phyloP scores from a whole-genome alignment of 2,797 vertebrate genomes.

The Otolemur crassicaudatus region DNA sequence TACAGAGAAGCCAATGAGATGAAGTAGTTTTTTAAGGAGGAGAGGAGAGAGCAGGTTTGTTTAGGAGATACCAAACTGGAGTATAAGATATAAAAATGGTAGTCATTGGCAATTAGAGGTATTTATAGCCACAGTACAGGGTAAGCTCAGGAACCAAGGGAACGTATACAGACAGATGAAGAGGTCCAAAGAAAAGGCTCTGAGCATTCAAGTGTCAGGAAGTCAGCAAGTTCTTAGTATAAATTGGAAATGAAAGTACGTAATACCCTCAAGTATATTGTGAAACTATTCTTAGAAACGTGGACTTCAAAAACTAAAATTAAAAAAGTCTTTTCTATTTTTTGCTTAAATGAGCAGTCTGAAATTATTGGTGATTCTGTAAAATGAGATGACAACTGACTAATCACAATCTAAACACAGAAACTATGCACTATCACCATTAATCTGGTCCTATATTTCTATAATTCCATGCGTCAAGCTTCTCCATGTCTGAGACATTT shows the following conservation, averaged over 20 bases:
- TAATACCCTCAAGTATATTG: neutral
- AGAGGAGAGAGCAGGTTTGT: neutral
- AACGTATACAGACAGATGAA: neutral
- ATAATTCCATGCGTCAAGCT: neutral
- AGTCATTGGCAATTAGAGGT: neutral
- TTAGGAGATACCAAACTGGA: neutral
- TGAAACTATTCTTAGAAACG: neutral
- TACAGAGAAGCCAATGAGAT: neutral
- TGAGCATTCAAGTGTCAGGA: neutral
- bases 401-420: neutral
- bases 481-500: neutral
- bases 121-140: neutral
- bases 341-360: neutral
- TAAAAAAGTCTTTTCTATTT: conserved; percentile 2
- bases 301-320: neutral
- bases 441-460: neutral
- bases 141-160: neutral
- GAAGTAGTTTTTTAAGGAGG: neutral
- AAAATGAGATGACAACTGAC: neutral
- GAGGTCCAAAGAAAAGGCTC: neutral
- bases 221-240: neutral
- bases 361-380: neutral
- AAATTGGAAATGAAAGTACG: neutral
- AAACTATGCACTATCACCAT: neutral
- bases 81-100: neutral